Evolutionary conservation across 1,140 invertebrate species (phyloP).

Genomic region (Bombus cullumanus): DNA sequence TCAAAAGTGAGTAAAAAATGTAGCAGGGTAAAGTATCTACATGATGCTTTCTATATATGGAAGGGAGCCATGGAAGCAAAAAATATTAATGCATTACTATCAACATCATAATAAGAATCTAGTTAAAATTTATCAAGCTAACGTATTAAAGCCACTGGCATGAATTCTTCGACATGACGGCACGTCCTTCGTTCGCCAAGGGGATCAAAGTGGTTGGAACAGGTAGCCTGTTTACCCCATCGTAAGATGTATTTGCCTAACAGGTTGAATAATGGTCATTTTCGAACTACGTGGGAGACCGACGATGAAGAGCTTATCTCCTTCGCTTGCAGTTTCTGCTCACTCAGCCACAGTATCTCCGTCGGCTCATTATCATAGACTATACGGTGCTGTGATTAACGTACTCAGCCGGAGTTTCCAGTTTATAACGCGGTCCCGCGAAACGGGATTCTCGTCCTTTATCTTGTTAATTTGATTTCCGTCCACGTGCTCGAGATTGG

Average conservation of each 20-base stretch:
- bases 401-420: slow-evolving; percentile 14
- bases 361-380: slow-evolving; percentile 32
- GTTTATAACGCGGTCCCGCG: background rate
- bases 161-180: background rate
- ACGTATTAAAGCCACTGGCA: background rate
- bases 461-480: slow-evolving; percentile 23
- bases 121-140: background rate
- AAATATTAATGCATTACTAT: too few species aligned
- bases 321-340: slow-evolving; percentile 23
- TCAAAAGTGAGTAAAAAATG: too few species aligned
- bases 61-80: too few species aligned
- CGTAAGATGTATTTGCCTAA: slow-evolving; percentile 13
- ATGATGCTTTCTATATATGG: too few species aligned
- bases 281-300: background rate
- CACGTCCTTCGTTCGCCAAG: background rate
- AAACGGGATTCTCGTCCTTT: background rate
- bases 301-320: slow-evolving; percentile 28
- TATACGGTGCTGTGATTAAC: slow-evolving; percentile 28
- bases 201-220: background rate
- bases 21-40: too few species aligned
- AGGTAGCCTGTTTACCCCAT: background rate
- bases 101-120: background rate
- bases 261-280: slow-evolving; percentile 31
- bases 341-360: slow-evolving; percentile 25
- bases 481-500: background rate